Percentiles rank a stretch among this genome's conserved stretches.
Evolutionary conservation across 2,797 vertebrate genomes (phyloP).

Genomic region (Cryptoprocta ferox): DNA sequence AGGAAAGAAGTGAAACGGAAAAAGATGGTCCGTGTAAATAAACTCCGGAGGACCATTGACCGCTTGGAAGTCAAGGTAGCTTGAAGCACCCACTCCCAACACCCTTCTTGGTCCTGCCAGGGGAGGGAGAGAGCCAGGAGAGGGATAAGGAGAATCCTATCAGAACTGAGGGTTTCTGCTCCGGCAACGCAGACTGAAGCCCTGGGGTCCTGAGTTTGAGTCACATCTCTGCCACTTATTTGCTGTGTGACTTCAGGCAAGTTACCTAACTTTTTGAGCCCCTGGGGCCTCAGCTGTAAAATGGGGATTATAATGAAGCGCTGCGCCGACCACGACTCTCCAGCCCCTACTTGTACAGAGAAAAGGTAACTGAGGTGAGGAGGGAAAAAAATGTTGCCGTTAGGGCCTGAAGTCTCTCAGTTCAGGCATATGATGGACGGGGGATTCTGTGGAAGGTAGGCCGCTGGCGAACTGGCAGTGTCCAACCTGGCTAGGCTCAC

Average conservation of each 20-base stretch:
- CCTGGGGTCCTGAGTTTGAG: not conserved
- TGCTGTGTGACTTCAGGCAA: not conserved
- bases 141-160: not conserved
- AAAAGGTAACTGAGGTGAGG: not conserved
- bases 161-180: not conserved
- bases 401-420: not conserved
- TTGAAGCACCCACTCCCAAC: not conserved
- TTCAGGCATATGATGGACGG: not conserved
- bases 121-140: not conserved
- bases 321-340: not conserved
- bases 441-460: not conserved
- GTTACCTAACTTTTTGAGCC: not conserved
- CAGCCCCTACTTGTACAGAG: not conserved
- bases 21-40: constrained; percentile 90
- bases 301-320: not conserved
- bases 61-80: constrained; percentile 91
- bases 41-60: constrained; percentile 90
- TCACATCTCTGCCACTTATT: not conserved
- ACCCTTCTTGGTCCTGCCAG: too few species aligned
- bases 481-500: not conserved
- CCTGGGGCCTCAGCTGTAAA: not conserved
- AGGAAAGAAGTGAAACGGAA: constrained; percentile 88
- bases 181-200: too few species aligned
- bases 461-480: not conserved
- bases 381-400: not conserved